Conservation (phyloP, 1,140 invertebrate genomes). For the Bombus pyrosoma region DNA sequence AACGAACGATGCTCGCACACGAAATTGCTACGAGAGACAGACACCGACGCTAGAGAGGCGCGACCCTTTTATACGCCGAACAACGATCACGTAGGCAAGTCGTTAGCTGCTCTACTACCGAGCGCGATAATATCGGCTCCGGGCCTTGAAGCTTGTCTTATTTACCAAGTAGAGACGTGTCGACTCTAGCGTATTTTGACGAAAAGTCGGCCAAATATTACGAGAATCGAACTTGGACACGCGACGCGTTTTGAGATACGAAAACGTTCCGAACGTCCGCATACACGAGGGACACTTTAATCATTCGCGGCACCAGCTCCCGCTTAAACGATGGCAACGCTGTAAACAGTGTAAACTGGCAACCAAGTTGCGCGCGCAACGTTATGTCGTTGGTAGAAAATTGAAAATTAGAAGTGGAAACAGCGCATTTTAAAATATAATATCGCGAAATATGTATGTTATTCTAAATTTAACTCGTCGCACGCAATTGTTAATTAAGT, state of each 20-base stretch:
- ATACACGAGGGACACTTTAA: conserved; percentile 15
- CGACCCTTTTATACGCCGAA: conserved; percentile 71
- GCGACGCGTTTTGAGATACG: not conserved
- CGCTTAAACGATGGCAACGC: conserved; percentile 22
- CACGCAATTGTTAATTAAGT: not conserved
- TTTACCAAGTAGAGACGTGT: conserved; percentile 44
- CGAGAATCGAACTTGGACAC: not conserved
- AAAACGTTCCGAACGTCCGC: not conserved
- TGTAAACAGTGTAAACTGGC: conserved; percentile 11
- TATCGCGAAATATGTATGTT: not conserved
- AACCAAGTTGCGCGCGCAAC: conserved; percentile 43
- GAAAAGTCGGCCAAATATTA: not conserved
- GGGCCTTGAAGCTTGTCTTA: conserved; percentile 67
- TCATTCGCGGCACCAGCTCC: conserved; percentile 16
- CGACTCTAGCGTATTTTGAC: conserved; percentile 17
- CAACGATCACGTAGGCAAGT: conserved; percentile 73
- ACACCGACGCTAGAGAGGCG: conserved; percentile 61
- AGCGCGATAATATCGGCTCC: conserved; percentile 64
- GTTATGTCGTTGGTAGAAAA: not conserved
- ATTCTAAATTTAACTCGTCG: not conserved
- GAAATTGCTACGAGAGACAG: conserved; percentile 62
- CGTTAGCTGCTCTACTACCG: conserved; percentile 60
- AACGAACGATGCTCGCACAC: conserved; percentile 18
- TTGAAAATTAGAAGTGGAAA: conserved; percentile 4
- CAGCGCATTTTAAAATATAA: not conserved